These are phyloP conservation scores for Apteryx mantelli DNA, from an alignment of 2,113 vertebrate genomes.

Conservation along the genomic window DNA sequence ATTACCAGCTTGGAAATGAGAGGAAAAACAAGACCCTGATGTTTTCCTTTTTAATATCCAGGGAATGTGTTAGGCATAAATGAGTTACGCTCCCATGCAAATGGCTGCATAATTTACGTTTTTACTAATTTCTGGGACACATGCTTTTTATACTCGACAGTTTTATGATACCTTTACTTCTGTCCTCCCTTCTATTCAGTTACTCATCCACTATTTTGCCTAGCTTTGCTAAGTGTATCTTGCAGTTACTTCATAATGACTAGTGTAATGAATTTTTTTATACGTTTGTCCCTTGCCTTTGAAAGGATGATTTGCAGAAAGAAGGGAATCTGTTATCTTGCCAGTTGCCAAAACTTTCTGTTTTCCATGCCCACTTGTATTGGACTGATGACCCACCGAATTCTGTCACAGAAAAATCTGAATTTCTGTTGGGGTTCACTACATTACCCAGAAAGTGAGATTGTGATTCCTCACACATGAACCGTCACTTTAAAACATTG, in stretches of 20 bases:
- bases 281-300: background rate
- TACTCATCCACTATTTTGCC: background rate
- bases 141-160: background rate
- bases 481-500: background rate
- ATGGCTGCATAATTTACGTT: background rate
- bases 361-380: fast-evolving
- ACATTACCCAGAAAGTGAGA: background rate
- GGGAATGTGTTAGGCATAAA: background rate
- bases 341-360: background rate
- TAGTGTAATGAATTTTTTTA: background rate
- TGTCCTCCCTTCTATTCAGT: background rate
- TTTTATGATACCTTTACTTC: background rate
- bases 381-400: background rate
- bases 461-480: background rate
- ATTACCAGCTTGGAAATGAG: background rate
- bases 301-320: background rate
- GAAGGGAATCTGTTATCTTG: background rate
- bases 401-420: background rate
- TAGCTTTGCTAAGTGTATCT: background rate
- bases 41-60: background rate
- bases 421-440: background rate
- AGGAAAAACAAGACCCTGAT: background rate
- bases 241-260: background rate
- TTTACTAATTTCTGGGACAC: background rate
- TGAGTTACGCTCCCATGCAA: background rate